Conservation (phyloP, 1,140 invertebrate species). For the Brachionus asplanchnoidis region DNA sequence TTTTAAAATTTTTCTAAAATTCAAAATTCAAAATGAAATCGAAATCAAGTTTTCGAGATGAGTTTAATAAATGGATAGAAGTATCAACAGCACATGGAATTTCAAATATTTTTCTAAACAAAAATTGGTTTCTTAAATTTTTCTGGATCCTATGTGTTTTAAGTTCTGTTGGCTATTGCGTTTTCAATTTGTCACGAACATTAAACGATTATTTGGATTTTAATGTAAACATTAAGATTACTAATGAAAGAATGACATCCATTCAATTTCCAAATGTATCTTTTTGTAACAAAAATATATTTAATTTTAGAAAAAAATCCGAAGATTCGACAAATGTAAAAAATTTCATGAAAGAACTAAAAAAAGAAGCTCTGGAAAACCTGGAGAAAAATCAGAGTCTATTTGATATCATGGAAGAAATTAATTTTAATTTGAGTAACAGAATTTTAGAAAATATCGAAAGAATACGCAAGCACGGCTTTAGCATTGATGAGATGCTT, state of each 20-base stretch:
- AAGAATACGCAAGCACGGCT: background rate
- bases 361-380: too few relatives aligned
- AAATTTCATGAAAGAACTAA: too few relatives aligned
- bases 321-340: too few relatives aligned
- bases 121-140: background rate
- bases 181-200: background rate
- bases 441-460: too few relatives aligned
- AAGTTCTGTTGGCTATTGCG: background rate
- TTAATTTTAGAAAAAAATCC: background rate
- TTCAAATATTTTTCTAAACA: background rate
- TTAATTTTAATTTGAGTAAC: too few relatives aligned
- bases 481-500: background rate
- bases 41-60: too few relatives aligned
- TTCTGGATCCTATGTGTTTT: background rate
- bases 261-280: background rate
- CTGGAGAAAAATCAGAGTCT: too few relatives aligned
- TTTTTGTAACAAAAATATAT: conserved; percentile 4
- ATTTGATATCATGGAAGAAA: too few relatives aligned
- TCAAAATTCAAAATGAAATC: too few relatives aligned
- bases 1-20: too few relatives aligned
- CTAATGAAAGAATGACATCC: background rate
- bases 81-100: background rate
- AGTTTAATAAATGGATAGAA: background rate
- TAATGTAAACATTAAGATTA: background rate
- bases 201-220: background rate